These are phyloP conservation scores for Clitarchus hookeri DNA, from an alignment of 2,888 invertebrate species.

Conservation along the genomic window DNA sequence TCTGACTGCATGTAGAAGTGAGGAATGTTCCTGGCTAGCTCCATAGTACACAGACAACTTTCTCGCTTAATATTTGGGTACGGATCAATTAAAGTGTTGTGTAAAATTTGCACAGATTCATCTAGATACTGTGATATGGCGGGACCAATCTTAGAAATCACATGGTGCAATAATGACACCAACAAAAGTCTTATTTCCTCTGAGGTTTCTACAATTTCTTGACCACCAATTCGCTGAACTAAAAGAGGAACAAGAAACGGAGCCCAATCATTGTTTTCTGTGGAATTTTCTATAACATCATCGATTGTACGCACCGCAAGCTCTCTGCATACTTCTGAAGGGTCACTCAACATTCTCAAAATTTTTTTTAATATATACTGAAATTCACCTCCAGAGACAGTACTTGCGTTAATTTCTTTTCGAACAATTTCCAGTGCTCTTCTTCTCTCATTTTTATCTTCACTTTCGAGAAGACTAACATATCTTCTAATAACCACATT, in stretches of 20 bases:
- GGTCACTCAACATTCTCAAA: constrained; percentile 59
- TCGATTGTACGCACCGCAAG: constrained; percentile 61
- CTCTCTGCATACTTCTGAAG: constrained; percentile 68
- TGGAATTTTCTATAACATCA: constrained; percentile 62
- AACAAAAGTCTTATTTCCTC: constrained; percentile 83
- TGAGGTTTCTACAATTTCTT: constrained; percentile 70
- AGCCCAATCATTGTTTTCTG: constrained; percentile 69
- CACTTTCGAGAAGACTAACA: constrained; percentile 58
- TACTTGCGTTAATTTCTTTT: constrained; percentile 49
- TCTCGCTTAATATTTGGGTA: constrained; percentile 81
- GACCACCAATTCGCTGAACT: constrained; percentile 75
- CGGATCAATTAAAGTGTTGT: constrained; percentile 73
- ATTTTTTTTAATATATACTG: constrained; percentile 55
- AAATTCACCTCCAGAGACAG: constrained; percentile 50
- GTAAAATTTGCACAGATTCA: constrained; percentile 74
- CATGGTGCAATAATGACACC: constrained; percentile 65
- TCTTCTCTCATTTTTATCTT: constrained; percentile 63
- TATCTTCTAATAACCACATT: constrained; percentile 31
- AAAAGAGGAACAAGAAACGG: constrained; percentile 76
- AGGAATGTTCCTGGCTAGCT: constrained; percentile 66
- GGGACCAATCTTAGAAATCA: constrained; percentile 68
- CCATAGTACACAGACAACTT: constrained; percentile 72
- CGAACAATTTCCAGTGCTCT: constrained; percentile 61
- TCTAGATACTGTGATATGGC: constrained; percentile 71
- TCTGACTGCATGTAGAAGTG: constrained; percentile 77